These are phyloP conservation scores for Percopsis omiscomaycus DNA, from an alignment of 2,797 vertebrate genomes.

Conservation along the genomic window DNA sequence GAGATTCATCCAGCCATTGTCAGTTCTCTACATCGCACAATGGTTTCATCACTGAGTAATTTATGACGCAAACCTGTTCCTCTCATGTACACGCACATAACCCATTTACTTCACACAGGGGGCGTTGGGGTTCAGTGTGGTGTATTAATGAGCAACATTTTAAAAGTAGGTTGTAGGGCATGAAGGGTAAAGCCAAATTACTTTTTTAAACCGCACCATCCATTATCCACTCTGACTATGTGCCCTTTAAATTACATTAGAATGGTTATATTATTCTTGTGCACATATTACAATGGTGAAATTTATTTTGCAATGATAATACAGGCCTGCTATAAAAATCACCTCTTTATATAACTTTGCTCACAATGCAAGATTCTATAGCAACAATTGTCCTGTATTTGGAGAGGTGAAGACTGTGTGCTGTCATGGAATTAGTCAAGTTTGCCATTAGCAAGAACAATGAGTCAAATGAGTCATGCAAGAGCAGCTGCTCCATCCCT, in stretches of 20 bases:
- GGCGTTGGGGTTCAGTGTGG: slow-evolving; percentile 37
- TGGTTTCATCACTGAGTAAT: slow-evolving; percentile 24
- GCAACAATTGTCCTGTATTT: slow-evolving; percentile 2
- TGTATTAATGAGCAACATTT: slow-evolving; percentile 52
- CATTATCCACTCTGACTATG: slow-evolving; percentile 3
- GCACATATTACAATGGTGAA: background rate
- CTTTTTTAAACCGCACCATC: slow-evolving; percentile 6
- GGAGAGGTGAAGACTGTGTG: slow-evolving; percentile 1
- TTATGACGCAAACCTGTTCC: slow-evolving; percentile 44
- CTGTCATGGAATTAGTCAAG: slow-evolving; percentile 22
- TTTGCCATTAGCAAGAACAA: slow-evolving; percentile 19
- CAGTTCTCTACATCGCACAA: slow-evolving; percentile 26
- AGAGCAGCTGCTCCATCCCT: slow-evolving; percentile 33
- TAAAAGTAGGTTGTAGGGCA: slow-evolving; percentile 34
- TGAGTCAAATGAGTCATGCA: slow-evolving; percentile 44
- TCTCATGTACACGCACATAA: slow-evolving; percentile 7
- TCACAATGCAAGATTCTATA: background rate
- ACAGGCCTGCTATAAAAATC: background rate
- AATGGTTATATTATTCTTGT: background rate
- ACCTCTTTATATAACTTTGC: background rate
- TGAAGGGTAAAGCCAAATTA: slow-evolving; percentile 46
- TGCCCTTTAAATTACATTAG: background rate
- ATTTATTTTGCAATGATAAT: background rate
- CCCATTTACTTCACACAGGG: slow-evolving; percentile 42
- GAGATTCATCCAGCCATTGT: slow-evolving; percentile 11